Base-by-base conservation (phyloP, 2,797 vertebrate genomes). In the Benthosema pterotum region DNA sequence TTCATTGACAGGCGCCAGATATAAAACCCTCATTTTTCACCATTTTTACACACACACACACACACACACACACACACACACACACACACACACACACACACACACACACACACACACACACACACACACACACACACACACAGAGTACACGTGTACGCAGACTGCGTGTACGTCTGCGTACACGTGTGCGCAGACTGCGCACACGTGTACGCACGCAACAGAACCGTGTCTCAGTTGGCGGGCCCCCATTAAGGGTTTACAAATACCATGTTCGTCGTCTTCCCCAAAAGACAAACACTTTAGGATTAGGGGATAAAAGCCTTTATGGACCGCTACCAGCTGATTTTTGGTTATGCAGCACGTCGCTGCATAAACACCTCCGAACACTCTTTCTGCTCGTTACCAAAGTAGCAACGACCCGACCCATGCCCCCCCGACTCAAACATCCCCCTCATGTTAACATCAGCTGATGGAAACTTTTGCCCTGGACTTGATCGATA, bases 271-370 rank as follows among this genome's bases (percentile, higher is more conserved):
- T 59, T 51, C 45, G 54, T 67, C 63, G 57, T 75, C 62, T n/a
- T n/a, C 49, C 56, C 9, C 1, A 25, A 28, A 74, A 65, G 65
- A 71, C 65, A 67, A 75, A 77, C 56, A 57, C 0, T 0, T 69
- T 69, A 52, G 62, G 61, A 60, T 75, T 69, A 64, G 17, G 65
- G 17, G 65, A 52, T 81, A 77, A 83, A 80, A 81, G 78, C 63
- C 66, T 85, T 83, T 69, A 59, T 78, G 77, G 76, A 72, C 59
- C 61, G 46, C 69, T 28, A 75, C 72, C 77, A 81, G 63, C 60
- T n/a, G 22, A 42, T 51, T 57, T 17, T 68, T 45, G 22, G 52
- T n/a, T n/a, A n/a, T n/a, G n/a, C n/a, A n/a, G n/a, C 42, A 1
- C 9, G 32, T 38, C 0, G 47, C 11, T 25, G 18, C 19, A 50